Evolutionary conservation across 2,888 invertebrate genomes (phyloP).

Genomic region (Xestia xanthographa): DNA sequence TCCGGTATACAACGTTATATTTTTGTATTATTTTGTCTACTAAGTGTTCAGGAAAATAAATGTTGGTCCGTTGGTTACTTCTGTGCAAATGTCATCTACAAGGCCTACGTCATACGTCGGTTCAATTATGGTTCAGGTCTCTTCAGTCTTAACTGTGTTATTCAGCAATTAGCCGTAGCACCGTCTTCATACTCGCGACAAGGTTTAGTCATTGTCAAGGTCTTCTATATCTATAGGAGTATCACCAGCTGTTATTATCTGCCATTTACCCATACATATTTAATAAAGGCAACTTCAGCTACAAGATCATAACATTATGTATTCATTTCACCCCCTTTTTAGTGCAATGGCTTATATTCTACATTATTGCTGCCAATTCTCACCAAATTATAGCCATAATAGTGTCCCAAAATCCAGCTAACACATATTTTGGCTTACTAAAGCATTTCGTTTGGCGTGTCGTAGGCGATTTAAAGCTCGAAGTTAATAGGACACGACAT

Average conservation of each 20-base stretch:
- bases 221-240: not conserved
- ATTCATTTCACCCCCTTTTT: not conserved
- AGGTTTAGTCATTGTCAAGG: not conserved
- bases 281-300: not conserved
- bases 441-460: not conserved
- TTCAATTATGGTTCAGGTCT: too few species aligned
- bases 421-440: conserved; percentile 6
- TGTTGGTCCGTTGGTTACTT: too few species aligned
- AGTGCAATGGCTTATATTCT: not conserved
- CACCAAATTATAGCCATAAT: not conserved
- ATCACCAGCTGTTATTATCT: not conserved
- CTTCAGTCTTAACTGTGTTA: too few species aligned
- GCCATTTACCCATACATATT: not conserved
- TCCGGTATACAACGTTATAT: too few species aligned
- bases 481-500: conserved; percentile 30
- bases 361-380: not conserved
- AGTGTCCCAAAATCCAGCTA: not conserved
- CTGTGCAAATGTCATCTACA: too few species aligned
- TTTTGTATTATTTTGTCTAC: too few species aligned
- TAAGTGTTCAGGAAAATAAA: too few species aligned
- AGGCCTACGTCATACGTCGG: too few species aligned
- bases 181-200: too few species aligned
- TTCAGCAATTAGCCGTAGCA: too few species aligned
- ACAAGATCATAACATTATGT: not conserved
- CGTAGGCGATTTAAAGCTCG: conserved; percentile 35